Percentiles rank a stretch among this genome's conserved stretches.
These are phyloP conservation scores for Imbricaverruca yamaguchii DNA, from an alignment of 2,888 invertebrate species.

Conservation along the genomic window DNA sequence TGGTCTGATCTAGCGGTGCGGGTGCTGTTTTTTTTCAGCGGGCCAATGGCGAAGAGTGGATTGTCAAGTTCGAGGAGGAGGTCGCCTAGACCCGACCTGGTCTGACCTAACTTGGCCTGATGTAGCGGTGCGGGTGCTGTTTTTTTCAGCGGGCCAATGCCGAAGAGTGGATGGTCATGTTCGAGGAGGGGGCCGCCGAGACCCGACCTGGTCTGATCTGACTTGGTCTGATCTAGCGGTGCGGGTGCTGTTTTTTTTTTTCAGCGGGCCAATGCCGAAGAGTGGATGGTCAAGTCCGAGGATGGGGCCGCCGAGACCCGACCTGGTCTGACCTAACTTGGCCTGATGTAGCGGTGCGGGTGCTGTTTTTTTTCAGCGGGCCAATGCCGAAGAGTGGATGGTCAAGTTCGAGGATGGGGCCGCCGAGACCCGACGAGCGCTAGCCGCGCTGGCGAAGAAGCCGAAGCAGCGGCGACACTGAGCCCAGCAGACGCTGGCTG, in stretches of 20 bases:
- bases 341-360: background rate
- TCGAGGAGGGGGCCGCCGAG: background rate
- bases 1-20: background rate
- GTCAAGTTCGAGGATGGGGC: background rate
- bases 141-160: background rate
- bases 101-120: background rate
- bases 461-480: background rate
- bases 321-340: background rate
- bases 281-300: background rate
- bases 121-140: background rate
- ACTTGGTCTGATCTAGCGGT: no score
- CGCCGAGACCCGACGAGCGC: background rate
- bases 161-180: background rate
- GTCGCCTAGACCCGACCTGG: background rate
- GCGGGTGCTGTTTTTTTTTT: no score
- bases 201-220: background rate
- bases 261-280: background rate
- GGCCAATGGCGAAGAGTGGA: background rate
- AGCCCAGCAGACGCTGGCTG: background rate
- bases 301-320: background rate
- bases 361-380: background rate
- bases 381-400: background rate
- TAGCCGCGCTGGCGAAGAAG: background rate
- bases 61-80: background rate
- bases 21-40: background rate